A percentile compares a stretch with the other conserved stretches of the same genome.
phyloP scores from a whole-genome alignment of 2,113 vertebrate species.

The Chaenocephalus aceratus region DNA sequence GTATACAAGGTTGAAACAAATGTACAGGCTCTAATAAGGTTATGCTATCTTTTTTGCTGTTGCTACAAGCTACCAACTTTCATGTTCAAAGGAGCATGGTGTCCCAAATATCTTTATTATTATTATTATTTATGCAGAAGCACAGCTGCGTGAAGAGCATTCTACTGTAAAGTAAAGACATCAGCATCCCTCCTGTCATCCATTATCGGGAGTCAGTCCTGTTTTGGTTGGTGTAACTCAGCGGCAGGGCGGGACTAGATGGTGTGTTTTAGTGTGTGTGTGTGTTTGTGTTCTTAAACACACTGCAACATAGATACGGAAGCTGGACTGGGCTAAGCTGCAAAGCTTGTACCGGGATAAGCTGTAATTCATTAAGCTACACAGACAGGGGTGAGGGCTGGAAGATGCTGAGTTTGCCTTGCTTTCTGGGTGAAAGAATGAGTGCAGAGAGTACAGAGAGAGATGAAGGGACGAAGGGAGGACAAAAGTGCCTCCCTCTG shows the following conservation, averaged over 20 bases:
- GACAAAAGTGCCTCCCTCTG: slow-evolving; percentile 61
- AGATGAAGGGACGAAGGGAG: slow-evolving; percentile 19
- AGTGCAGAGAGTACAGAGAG: slow-evolving; percentile 56
- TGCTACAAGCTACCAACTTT: not conserved
- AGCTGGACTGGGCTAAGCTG: slow-evolving; percentile 74
- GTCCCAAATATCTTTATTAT: slow-evolving; percentile 24
- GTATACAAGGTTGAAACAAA: not conserved
- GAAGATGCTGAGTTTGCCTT: slow-evolving; percentile 82
- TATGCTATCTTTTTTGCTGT: not conserved
- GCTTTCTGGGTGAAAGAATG: slow-evolving; percentile 70
- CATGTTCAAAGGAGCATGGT: slow-evolving; percentile 24
- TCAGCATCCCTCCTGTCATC: slow-evolving; percentile 47
- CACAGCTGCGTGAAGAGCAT: slow-evolving; percentile 40
- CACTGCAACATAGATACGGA: slow-evolving; percentile 67
- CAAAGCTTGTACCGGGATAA: slow-evolving; percentile 80
- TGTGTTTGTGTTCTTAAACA: slow-evolving; percentile 40
- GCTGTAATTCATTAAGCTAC: slow-evolving; percentile 83
- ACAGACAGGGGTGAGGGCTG: slow-evolving; percentile 65
- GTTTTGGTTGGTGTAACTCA: slow-evolving; percentile 53
- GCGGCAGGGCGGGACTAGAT: slow-evolving; percentile 51
- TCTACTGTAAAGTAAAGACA: slow-evolving; percentile 23
- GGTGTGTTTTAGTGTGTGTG: not conserved
- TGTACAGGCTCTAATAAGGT: not conserved
- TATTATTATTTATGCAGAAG: not conserved
- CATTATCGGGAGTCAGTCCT: slow-evolving; percentile 61